Conservation (phyloP, 1,140 invertebrate genomes). For the Hyles vespertilio region DNA sequence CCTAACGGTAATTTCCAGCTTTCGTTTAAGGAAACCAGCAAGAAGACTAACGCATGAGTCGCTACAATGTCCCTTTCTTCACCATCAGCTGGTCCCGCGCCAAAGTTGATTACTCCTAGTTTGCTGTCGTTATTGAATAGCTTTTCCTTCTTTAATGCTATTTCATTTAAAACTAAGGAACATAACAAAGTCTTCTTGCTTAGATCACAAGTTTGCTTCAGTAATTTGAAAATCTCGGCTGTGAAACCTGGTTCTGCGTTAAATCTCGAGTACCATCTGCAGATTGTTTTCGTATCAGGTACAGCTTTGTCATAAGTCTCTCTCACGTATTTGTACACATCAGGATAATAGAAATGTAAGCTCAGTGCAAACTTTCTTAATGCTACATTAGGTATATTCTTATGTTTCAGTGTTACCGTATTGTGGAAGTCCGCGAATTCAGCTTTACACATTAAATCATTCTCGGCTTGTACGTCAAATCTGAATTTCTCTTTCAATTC, state of each 20-base stretch:
- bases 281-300: conserved; percentile 13
- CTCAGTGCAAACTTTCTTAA: no score
- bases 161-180: conserved; percentile 14
- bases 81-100: conserved; percentile 4
- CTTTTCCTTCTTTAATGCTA: conserved; percentile 9
- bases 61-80: conserved; percentile 9
- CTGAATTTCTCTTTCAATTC: no score
- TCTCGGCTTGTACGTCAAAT: no score
- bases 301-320: conserved; percentile 3
- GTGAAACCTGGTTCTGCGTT: conserved; percentile 18
- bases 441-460: no score
- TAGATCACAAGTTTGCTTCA: conserved; percentile 10
- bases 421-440: no score
- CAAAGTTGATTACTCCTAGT: conserved; percentile 8
- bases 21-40: conserved; percentile 11
- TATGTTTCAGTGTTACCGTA: no score
- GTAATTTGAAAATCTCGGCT: conserved; percentile 10
- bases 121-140: conserved; percentile 7
- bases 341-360: conserved; percentile 18
- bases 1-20: conserved; percentile 14
- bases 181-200: conserved; percentile 10
- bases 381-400: no score
- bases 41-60: conserved; percentile 15
- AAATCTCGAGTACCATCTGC: conserved; percentile 13
- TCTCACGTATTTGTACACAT: conserved; percentile 21